Conservation (phyloP, 2,113 vertebrate species). For the Labeo rohita region DNA sequence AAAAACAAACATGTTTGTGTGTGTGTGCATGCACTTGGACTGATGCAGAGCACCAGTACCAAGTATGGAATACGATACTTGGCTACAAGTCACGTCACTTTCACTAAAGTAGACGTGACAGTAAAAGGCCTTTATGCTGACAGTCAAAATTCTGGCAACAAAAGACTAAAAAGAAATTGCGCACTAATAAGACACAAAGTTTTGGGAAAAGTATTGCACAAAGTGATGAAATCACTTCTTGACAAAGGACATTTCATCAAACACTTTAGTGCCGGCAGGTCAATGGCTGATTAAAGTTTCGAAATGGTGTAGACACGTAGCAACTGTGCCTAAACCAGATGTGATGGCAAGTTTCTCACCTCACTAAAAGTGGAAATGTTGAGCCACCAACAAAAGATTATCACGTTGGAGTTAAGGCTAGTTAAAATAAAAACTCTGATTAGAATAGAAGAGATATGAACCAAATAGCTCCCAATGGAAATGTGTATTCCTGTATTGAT, state of each 20-base stretch:
- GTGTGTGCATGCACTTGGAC: too few species aligned
- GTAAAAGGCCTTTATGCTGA: not conserved
- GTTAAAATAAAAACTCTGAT: not conserved
- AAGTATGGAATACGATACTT: too few species aligned
- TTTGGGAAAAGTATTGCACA: not conserved
- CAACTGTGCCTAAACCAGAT: not conserved
- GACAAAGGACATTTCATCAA: not conserved
- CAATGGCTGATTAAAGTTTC: not conserved
- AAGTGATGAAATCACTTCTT: not conserved
- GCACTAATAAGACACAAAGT: not conserved
- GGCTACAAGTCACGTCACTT: too few species aligned
- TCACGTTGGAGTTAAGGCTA: not conserved
- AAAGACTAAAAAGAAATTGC: not conserved
- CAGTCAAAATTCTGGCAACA: not conserved
- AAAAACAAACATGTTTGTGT: too few species aligned
- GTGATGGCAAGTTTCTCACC: not conserved
- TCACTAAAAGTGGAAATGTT: not conserved
- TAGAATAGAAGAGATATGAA: not conserved
- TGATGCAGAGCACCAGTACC: too few species aligned
- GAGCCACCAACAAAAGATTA: not conserved
- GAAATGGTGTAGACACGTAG: not conserved
- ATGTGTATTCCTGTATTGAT: not conserved
- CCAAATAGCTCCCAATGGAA: not conserved
- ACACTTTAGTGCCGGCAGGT: not conserved
- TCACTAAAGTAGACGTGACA: not conserved